phyloP scores from a whole-genome alignment of 2,797 vertebrate species.

The Onychomys torridus region DNA sequence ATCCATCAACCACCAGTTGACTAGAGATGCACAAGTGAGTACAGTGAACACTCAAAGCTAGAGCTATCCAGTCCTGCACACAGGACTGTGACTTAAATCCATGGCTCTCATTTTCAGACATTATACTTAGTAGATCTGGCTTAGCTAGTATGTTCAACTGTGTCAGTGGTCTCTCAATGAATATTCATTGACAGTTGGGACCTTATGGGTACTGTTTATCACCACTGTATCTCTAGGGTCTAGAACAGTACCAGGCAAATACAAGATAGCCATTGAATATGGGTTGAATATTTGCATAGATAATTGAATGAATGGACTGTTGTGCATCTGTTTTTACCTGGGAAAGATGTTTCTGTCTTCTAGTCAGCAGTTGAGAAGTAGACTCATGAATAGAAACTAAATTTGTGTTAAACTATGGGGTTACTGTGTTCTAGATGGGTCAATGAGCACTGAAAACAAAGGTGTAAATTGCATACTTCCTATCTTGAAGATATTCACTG shows the following conservation, averaged over 20 bases:
- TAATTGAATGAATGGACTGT: background rate
- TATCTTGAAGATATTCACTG: background rate
- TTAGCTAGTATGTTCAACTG: background rate
- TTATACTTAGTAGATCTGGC: background rate
- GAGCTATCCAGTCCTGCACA: background rate
- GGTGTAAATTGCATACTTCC: background rate
- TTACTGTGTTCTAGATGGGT: background rate
- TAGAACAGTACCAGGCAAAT: background rate
- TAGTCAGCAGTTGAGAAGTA: constrained; percentile 1
- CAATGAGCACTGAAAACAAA: background rate
- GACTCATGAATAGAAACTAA: background rate
- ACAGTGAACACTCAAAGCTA: background rate
- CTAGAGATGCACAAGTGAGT: accelerated
- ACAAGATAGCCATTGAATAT: background rate
- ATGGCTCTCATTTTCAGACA: background rate
- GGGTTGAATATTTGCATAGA: background rate
- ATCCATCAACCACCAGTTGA: background rate
- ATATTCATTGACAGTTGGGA: background rate
- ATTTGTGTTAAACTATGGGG: background rate
- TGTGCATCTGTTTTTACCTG: background rate
- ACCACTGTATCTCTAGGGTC: background rate
- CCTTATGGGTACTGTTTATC: background rate
- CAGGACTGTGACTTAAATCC: background rate
- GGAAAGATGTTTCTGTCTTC: background rate
- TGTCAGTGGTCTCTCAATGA: background rate